A percentile compares a stretch with the other conserved stretches of the same genome.
Conservation (phyloP, 2,113 vertebrate species). For the Tyrannus savana region DNA sequence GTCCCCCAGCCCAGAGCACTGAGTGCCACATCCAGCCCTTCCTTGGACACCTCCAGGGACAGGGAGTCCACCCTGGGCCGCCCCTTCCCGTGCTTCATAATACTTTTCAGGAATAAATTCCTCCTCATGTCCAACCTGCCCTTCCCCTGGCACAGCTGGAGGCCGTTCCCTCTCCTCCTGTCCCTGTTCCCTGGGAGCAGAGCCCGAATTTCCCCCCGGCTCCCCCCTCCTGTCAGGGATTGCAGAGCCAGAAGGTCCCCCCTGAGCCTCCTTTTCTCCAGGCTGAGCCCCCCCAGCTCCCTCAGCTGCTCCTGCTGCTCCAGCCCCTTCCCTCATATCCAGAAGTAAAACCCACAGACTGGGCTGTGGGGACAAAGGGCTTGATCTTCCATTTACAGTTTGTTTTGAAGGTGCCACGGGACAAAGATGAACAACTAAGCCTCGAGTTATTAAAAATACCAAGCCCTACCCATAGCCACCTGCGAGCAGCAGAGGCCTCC, state of each 20-base stretch:
- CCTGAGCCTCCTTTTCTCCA: neutral
- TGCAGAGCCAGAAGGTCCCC: neutral
- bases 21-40: neutral
- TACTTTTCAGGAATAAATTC: neutral
- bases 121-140: neutral
- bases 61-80: neutral
- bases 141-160: neutral
- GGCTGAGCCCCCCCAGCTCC: neutral
- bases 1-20: neutral
- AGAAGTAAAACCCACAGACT: neutral
- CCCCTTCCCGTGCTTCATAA: too few species aligned
- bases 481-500: neutral
- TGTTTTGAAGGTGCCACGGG: accelerated
- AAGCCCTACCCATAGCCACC: neutral
- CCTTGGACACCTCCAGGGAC: neutral
- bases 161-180: neutral
- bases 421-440: neutral
- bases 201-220: neutral
- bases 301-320: neutral
- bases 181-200: neutral
- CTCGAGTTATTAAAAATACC: neutral
- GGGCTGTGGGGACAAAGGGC: accelerated
- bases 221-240: neutral
- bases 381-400: accelerated
- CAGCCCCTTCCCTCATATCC: neutral